phyloP scores from a whole-genome alignment of 2,888 invertebrate genomes.

The Diarsia mendica region DNA sequence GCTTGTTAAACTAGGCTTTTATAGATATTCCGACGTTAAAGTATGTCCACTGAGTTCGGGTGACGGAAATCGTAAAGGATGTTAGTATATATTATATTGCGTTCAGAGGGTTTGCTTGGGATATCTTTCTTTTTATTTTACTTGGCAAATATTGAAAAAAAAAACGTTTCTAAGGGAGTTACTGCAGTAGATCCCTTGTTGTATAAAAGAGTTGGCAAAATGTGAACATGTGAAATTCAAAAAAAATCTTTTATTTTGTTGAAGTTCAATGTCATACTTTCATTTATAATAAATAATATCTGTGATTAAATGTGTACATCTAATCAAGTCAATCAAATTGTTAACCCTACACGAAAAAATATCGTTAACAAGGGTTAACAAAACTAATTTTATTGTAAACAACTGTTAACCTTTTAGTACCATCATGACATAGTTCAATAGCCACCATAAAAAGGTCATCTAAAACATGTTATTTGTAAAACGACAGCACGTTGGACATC shows the following conservation, averaged over 20 bases:
- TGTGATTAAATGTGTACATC: background rate
- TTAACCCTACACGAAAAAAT: background rate
- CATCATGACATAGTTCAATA: constrained; percentile 52
- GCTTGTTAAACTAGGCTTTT: constrained; percentile 80
- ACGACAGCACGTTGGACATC: constrained; percentile 61
- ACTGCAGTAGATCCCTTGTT: background rate
- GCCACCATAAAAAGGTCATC: constrained; percentile 62
- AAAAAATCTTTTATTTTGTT: background rate
- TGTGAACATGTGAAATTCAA: background rate
- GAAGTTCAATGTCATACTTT: background rate
- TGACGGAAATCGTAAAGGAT: constrained; percentile 70
- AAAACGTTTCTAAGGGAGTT: background rate
- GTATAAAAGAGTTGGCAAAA: too few species aligned
- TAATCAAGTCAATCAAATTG: background rate
- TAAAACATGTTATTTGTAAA: constrained; percentile 63
- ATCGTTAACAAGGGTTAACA: constrained; percentile 3
- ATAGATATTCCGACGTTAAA: constrained; percentile 75
- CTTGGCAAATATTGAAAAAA: background rate
- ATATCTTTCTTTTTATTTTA: constrained; percentile 3
- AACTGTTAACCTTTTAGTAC: constrained; percentile 49
- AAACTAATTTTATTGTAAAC: constrained; percentile 37
- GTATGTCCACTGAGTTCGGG: constrained; percentile 64
- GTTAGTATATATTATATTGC: constrained; percentile 48
- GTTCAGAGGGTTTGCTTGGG: constrained; percentile 16
- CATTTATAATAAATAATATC: too few species aligned